Conservation (phyloP, 2,888 invertebrate genomes). For the Pseudoips prasinana region DNA sequence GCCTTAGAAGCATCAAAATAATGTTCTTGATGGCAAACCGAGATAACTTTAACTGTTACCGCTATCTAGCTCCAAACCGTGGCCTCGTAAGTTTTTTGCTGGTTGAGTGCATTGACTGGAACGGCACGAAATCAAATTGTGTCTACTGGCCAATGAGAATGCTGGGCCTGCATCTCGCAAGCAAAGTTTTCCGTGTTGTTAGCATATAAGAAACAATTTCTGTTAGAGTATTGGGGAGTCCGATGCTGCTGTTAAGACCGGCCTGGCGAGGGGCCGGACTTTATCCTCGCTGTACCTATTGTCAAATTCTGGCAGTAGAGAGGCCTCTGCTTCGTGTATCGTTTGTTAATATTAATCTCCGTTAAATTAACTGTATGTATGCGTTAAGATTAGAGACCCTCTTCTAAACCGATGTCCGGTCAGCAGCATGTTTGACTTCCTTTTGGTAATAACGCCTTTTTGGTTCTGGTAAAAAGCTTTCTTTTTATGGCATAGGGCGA, state of each 20-base stretch:
- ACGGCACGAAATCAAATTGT: slow-evolving; percentile 57
- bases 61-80: slow-evolving; percentile 25
- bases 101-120: slow-evolving; percentile 60
- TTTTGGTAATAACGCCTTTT: too few species aligned
- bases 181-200: slow-evolving; percentile 40
- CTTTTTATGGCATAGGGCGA: too few species aligned
- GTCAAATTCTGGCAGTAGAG: slow-evolving; percentile 64
- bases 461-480: too few species aligned
- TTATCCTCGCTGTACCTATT: slow-evolving; percentile 67
- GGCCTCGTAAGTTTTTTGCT: slow-evolving; percentile 55
- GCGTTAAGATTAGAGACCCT: slow-evolving; percentile 81
- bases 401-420: slow-evolving; percentile 72
- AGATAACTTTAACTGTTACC: slow-evolving; percentile 23
- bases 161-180: slow-evolving; percentile 56
- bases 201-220: slow-evolving; percentile 39
- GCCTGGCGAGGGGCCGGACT: slow-evolving; percentile 79
- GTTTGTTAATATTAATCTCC: slow-evolving; percentile 77
- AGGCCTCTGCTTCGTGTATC: slow-evolving; percentile 80
- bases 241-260: slow-evolving; percentile 77
- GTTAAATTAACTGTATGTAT: slow-evolving; percentile 82
- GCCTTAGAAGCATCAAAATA: too few species aligned
- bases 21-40: too few species aligned
- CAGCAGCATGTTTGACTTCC: slow-evolving; percentile 79
- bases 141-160: slow-evolving; percentile 52
- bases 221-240: slow-evolving; percentile 57